These are phyloP conservation scores for Leptarthrus brevirostris DNA, from an alignment of 2,888 invertebrate genomes.

Conservation along the genomic window DNA sequence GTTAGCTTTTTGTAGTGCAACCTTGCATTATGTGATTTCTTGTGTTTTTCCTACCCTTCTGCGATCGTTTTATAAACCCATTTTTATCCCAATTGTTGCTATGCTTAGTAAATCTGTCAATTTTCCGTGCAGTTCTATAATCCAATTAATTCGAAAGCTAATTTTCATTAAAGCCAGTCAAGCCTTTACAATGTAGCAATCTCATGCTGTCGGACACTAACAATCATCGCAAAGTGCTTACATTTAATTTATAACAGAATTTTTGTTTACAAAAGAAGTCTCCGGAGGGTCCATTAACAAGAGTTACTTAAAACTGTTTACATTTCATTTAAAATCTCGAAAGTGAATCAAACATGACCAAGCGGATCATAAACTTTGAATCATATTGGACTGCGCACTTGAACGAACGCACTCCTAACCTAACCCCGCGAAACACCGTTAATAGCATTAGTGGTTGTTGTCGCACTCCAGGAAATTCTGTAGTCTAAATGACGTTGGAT, in stretches of 20 bases:
- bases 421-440: neutral
- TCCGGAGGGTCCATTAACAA: slow-evolving; percentile 13
- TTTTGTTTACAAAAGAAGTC: slow-evolving; percentile 34
- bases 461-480: slow-evolving; percentile 8
- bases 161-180: no score
- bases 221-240: neutral
- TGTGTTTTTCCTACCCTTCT: no score
- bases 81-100: no score
- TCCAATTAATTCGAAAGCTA: no score
- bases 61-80: no score
- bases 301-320: slow-evolving; percentile 44
- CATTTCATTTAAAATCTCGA: slow-evolving; percentile 34
- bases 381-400: slow-evolving; percentile 28
- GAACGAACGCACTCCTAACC: neutral
- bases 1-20: no score
- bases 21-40: no score
- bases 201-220: neutral
- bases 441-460: slow-evolving; percentile 4
- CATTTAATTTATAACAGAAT: slow-evolving; percentile 11
- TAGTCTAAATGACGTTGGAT: neutral
- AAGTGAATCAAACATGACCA: slow-evolving; percentile 22
- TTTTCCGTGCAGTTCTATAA: no score
- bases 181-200: slow-evolving; percentile 20
- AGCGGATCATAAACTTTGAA: slow-evolving; percentile 20
- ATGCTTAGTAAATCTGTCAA: no score